Conservation (phyloP, 2,113 vertebrate genomes). For the Taxidea taxus region DNA sequence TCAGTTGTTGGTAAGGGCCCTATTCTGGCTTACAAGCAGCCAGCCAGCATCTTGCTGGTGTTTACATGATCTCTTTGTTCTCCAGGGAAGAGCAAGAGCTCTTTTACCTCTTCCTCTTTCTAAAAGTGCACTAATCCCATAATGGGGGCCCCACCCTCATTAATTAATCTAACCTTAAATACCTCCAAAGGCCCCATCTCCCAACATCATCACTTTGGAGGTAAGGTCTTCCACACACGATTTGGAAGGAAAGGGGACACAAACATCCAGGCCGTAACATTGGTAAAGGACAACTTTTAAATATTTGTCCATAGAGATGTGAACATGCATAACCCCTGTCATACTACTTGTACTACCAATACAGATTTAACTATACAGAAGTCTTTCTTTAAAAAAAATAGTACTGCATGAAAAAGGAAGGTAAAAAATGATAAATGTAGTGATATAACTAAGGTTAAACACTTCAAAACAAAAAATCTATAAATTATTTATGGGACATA, state of each 20-base stretch:
- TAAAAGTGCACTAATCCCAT: neutral
- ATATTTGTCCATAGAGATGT: neutral
- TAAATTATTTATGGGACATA: neutral
- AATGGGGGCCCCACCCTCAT: neutral
- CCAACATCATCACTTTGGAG: neutral
- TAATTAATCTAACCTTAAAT: neutral
- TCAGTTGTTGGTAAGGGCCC: neutral
- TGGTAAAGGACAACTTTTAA: neutral
- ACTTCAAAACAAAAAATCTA: neutral
- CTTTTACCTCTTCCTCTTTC: neutral
- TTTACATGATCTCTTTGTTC: neutral
- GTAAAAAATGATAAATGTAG: constrained; percentile 5
- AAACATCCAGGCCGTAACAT: neutral
- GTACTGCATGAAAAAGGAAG: neutral
- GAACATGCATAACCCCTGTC: neutral
- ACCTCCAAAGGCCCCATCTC: neutral
- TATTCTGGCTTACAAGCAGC: neutral
- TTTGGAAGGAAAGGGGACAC: neutral
- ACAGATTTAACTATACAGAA: neutral
- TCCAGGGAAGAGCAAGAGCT: neutral
- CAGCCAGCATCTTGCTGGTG: neutral
- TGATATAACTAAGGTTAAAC: neutral
- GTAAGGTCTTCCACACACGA: neutral
- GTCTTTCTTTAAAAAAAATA: neutral
- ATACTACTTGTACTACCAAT: neutral